Percentiles rank a stretch among this genome's conserved stretches.
These are phyloP conservation scores for Drosophila suzukii DNA, from an alignment of 1,140 invertebrate species.

Conservation along the genomic window DNA sequence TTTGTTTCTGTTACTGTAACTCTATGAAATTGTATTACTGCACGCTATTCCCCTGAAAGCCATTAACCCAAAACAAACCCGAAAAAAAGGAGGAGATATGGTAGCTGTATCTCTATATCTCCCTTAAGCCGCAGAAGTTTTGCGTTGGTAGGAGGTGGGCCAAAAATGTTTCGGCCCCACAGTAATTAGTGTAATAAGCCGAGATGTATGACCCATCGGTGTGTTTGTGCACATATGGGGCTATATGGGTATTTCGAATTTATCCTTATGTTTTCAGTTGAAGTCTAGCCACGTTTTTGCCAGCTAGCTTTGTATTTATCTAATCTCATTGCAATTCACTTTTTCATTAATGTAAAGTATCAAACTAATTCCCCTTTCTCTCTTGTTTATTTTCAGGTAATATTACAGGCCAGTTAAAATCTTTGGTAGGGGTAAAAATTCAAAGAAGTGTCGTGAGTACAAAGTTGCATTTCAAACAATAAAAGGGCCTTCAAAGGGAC, in stretches of 20 bases:
- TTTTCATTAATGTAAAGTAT: background rate
- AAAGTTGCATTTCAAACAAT: constrained; percentile 13
- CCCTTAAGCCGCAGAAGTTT: constrained; percentile 59
- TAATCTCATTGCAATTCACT: background rate
- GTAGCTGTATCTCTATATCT: constrained; percentile 53
- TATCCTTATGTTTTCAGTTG: background rate
- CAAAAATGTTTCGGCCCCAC: constrained; percentile 31
- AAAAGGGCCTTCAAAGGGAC: constrained; percentile 17
- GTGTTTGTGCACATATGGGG: constrained; percentile 11
- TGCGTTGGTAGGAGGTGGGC: constrained; percentile 25
- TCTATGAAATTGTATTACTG: constrained; percentile 73
- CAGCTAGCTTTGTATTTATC: background rate
- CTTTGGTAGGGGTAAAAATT: background rate
- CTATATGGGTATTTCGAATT: constrained; percentile 1
- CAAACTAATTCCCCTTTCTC: constrained; percentile 26
- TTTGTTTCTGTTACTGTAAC: constrained; percentile 18
- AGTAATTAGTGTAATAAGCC: constrained; percentile 82
- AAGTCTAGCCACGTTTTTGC: constrained; percentile 16
- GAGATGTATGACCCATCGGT: constrained; percentile 44
- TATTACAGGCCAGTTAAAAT: constrained; percentile 7
- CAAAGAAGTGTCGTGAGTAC: constrained; percentile 11
- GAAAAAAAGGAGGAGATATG: constrained; percentile 24
- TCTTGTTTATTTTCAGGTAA: constrained; percentile 67
- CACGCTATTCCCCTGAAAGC: constrained; percentile 78
- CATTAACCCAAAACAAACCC: constrained; percentile 65